Evolutionary conservation across 2,888 invertebrate species (phyloP), one percentile per base, ranked within the genome.

Genomic region (Acholoe squamosa): DNA sequence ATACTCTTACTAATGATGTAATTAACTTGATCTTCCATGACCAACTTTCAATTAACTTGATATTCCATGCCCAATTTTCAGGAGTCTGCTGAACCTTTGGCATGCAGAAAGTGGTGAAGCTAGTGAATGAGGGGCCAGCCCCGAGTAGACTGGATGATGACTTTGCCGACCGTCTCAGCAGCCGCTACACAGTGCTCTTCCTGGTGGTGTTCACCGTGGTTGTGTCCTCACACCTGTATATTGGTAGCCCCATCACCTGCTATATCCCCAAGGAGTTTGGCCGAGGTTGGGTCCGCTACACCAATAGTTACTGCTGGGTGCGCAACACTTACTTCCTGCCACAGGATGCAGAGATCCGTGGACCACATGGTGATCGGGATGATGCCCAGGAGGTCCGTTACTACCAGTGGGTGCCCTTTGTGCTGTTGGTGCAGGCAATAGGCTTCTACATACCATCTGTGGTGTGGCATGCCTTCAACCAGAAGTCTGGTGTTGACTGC

Each of bases 361-460:
- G 88, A 25, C 61, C 25, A 25, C 86, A 43, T 3, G 43, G 10
- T 3, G 43, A 43, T 3, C 5, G 43, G 3, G 5, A 43, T 43
- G 43, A 43, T 43, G 43, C 43, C 3, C 80, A 33, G 61, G 25
- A 91, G 91, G 56, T 94, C 25, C 89, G 92, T n/a, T 93, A 93
- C 89, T 93, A 93, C 91, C 93, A 93, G 88, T 93, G 93, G 92
- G 90, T 92, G 92, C 94, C 94, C 19, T 94, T 94, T 91, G 94
- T 94, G 91, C 92, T 94, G 28, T 94, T 95, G 54, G 92, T 94
- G 90, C 94, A 94, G 91, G 95, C 95, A 10, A 93, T 95, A 90
- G 92, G 94, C 92, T 95, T 95, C 93, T 95, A 95, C 91, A 51
- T 91, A 0, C 92, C 92, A 0, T 80, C 90, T 77, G 56, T 89